phyloP scores from a whole-genome alignment of 2,888 invertebrate genomes.

The Mesorhabditis belari region DNA sequence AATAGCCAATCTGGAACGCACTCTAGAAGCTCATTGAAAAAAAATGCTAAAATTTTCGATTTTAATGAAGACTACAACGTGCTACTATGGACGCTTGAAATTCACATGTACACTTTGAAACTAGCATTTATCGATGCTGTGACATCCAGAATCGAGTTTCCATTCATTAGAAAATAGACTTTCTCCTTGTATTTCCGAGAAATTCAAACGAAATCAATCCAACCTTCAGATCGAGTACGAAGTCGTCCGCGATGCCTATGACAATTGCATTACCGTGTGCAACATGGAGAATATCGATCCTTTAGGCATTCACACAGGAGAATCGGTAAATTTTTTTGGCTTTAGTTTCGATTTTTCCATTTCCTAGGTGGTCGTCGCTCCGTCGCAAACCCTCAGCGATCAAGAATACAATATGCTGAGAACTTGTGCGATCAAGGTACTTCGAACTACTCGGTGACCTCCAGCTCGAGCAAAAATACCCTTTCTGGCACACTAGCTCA shows the following conservation, averaged over 20 bases:
- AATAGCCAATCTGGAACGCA: no score
- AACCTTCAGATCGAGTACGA: conserved; percentile 77
- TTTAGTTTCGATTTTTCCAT: background rate
- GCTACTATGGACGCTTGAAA: no score
- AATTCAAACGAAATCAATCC: no score
- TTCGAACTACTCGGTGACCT: background rate
- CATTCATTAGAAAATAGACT: no score
- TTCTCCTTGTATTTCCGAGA: no score
- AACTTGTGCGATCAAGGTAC: conserved; percentile 73
- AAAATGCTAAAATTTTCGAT: no score
- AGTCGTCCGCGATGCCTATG: conserved; percentile 91
- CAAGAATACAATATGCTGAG: conserved; percentile 89
- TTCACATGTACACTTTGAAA: background rate
- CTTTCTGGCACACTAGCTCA: no score
- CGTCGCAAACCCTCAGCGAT: conserved; percentile 92
- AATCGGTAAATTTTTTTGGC: conserved; percentile 12
- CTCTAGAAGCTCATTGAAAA: no score
- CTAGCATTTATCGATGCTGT: no score
- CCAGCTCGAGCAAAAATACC: background rate
- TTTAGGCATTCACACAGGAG: conserved; percentile 63
- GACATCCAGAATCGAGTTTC: no score
- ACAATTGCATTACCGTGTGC: conserved; percentile 94
- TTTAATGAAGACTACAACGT: no score
- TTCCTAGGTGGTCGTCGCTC: conserved; percentile 68
- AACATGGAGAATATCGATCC: conserved; percentile 99